Evolutionary conservation across 2,888 invertebrate genomes (phyloP).

Genomic region (Drosophila subquinaria): DNA sequence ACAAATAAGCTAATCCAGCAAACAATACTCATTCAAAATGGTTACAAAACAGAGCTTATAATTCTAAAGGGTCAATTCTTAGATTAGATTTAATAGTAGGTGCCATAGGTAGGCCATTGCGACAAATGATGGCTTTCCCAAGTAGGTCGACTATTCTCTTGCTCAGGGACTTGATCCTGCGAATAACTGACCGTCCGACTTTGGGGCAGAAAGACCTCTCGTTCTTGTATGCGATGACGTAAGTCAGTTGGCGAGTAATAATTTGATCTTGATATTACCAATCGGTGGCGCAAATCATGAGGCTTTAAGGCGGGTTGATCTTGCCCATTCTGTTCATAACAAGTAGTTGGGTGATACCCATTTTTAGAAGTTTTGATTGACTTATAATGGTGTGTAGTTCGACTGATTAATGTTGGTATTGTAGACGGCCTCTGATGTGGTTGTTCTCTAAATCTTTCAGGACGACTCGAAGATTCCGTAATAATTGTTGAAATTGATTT

Average conservation of each 20-base stretch:
- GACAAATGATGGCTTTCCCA: not conserved
- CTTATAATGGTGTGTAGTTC: not conserved
- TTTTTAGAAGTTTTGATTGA: not conserved
- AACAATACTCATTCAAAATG: not conserved
- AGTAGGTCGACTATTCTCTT: not conserved
- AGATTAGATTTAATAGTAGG: slow-evolving; percentile 6
- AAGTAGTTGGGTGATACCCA: too few relatives aligned
- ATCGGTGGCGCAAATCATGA: slow-evolving; percentile 10
- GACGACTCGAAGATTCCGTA: not conserved
- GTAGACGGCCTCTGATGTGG: not conserved
- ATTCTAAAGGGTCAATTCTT: not conserved
- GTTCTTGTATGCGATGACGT: slow-evolving; percentile 7
- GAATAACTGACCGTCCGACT: not conserved
- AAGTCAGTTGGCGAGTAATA: slow-evolving; percentile 1
- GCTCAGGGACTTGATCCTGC: not conserved
- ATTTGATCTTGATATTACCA: not conserved
- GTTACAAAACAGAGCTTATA: not conserved
- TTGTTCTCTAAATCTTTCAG: not conserved
- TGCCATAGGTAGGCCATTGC: not conserved
- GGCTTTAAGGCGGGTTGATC: not conserved
- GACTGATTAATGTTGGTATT: not conserved
- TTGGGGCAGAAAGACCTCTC: not conserved
- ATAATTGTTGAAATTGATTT: slow-evolving; percentile 8
- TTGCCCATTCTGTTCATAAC: not conserved
- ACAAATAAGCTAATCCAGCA: not conserved